A percentile compares a stretch with the other conserved stretches of the same genome.
These are phyloP conservation scores for Drosophila lacteicornis DNA, from an alignment of 1,140 invertebrate genomes.

Conservation along the genomic window DNA sequence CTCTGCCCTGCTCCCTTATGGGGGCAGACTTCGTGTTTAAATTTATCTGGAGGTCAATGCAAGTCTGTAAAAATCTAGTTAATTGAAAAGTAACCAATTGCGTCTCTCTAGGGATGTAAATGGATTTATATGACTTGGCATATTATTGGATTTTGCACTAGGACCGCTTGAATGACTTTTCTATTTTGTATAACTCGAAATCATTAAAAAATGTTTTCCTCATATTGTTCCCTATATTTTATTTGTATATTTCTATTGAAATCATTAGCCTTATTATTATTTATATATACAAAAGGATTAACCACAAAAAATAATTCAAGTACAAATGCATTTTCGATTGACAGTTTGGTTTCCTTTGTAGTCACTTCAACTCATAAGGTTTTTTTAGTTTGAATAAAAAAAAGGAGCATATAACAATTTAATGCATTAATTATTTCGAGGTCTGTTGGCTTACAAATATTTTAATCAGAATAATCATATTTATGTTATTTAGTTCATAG, in stretches of 20 bases:
- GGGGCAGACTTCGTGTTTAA: conserved; percentile 58
- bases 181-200: neutral
- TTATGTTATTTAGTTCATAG: no score
- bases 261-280: no score
- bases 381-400: no score
- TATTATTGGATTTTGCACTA: neutral
- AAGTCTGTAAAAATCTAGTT: conserved; percentile 40
- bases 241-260: no score
- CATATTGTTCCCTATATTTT: no score
- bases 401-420: no score
- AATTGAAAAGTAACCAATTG: conserved; percentile 64
- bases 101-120: neutral
- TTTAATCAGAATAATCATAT: no score
- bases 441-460: no score
- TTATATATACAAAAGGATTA: no score
- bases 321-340: neutral
- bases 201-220: neutral
- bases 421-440: no score
- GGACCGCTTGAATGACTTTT: neutral
- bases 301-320: neutral
- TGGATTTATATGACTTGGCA: neutral
- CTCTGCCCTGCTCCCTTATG: conserved; percentile 18
- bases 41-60: conserved; percentile 55
- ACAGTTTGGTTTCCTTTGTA: neutral
- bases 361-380: neutral